Base-by-base conservation (phyloP, 1,140 invertebrate genomes). In the Brachionus koreanus region DNA sequence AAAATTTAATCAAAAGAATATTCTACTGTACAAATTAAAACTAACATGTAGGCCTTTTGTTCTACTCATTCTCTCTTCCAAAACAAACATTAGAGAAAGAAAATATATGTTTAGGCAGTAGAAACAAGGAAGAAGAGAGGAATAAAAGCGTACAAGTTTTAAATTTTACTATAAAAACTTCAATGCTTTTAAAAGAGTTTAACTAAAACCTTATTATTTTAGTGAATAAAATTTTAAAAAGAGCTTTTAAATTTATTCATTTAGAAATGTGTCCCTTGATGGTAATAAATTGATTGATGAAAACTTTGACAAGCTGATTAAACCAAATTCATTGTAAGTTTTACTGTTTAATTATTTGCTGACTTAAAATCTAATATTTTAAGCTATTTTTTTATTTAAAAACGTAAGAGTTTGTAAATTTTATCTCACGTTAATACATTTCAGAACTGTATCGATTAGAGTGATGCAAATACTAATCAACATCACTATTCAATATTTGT, bases 201-300 rank as follows among this genome's bases (percentile, higher is more conserved):
- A n/a, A n/a, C n/a, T n/a, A n/a, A n/a, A n/a, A n/a, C n/a, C n/a
- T n/a, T n/a, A n/a, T n/a, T n/a, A n/a, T n/a, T n/a, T n/a, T n/a
- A n/a, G n/a, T n/a, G n/a, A n/a, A n/a, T n/a, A n/a, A n/a, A n/a
- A n/a, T n/a, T n/a, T n/a, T n/a, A n/a, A n/a, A n/a, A n/a, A n/a
- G n/a, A 43, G 13, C 35, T 67, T 69, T 23, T 19, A 29, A 13
- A 13, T 29, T 74, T 33, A 4, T 46, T 46, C 7, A 29, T 65
- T 7, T 85, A 12, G 87, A 82, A 87, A 84, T 83, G 49, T 88
- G 4, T 85, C 86, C 6, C 79, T 88, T 37, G 87, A 88, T 85
- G 86, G 85, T 5, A 88, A 88, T 83, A 39, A 85, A 33, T 84
- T 87, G 7, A 83, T 84, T 49, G 69, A 74, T 10, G 69, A 74